phyloP scores from a whole-genome alignment of 2,888 invertebrate genomes.

The Lordiphosa andalusiaca region DNA sequence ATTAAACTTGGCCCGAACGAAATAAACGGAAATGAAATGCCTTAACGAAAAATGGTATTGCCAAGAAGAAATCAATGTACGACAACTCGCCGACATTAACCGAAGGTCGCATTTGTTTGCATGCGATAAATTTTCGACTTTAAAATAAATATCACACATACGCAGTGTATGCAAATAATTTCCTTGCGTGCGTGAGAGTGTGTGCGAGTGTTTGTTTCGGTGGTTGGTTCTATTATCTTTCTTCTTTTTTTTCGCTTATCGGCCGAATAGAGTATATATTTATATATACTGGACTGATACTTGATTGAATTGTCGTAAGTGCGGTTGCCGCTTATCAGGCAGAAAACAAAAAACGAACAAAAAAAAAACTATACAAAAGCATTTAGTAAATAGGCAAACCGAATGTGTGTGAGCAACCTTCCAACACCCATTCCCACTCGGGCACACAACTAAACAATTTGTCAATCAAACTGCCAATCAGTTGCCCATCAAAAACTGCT shows the following conservation, averaged over 20 bases:
- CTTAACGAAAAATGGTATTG: not conserved
- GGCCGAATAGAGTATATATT: constrained; percentile 2
- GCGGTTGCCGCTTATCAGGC: constrained; percentile 44
- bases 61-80: constrained; percentile 24
- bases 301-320: constrained; percentile 49
- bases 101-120: constrained; percentile 67
- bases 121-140: constrained; percentile 36
- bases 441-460: constrained; percentile 42
- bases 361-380: constrained; percentile 6
- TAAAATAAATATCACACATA: constrained; percentile 52
- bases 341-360: constrained; percentile 13
- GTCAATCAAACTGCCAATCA: constrained; percentile 64
- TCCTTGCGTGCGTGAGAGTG: not conserved
- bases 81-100: constrained; percentile 31
- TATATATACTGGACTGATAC: constrained; percentile 20
- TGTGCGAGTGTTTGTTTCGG: constrained; percentile 25
- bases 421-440: not conserved
- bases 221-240: constrained; percentile 35
- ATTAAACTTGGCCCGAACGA: constrained; percentile 12
- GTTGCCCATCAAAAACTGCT: constrained; percentile 39
- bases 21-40: constrained; percentile 14
- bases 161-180: constrained; percentile 41
- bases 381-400: not conserved
- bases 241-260: constrained; percentile 49
- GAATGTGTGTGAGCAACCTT: not conserved